Evolutionary conservation across 2,113 vertebrate genomes (phyloP).

Genomic region (Octodon degus): DNA sequence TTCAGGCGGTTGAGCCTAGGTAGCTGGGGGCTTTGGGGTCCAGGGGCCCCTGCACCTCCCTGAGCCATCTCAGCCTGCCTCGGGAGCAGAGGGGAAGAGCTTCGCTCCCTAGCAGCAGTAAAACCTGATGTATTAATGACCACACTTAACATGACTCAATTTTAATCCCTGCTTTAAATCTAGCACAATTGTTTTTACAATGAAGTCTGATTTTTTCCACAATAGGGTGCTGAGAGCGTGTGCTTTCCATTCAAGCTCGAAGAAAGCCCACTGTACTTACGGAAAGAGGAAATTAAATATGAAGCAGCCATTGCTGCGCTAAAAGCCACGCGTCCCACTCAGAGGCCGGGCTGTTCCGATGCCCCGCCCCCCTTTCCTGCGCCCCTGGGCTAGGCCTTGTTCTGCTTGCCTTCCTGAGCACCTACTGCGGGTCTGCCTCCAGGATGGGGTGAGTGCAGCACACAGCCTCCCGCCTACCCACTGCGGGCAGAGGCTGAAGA

Average conservation of each 20-base stretch:
- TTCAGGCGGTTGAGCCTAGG: neutral
- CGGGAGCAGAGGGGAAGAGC: neutral
- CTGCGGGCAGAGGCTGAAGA: neutral
- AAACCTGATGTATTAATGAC: constrained; percentile 48
- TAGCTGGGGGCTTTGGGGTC: neutral
- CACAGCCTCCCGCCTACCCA: no score
- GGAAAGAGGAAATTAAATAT: neutral
- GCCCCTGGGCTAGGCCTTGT: neutral
- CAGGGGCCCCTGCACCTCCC: neutral
- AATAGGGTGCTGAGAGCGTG: constrained; percentile 60
- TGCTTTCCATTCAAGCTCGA: constrained; percentile 59
- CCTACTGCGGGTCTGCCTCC: neutral
- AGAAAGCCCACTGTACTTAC: constrained; percentile 62
- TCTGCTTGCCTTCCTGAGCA: fast-evolving
- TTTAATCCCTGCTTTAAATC: constrained; percentile 75
- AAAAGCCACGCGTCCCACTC: neutral
- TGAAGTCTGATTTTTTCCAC: constrained; percentile 71
- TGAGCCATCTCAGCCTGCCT: neutral
- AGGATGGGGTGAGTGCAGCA: neutral
- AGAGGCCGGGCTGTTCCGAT: neutral
- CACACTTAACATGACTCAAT: constrained; percentile 61
- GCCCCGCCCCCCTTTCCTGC: neutral
- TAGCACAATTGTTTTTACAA: constrained; percentile 74
- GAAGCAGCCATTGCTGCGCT: neutral
- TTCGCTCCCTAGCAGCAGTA: constrained; percentile 5